Conservation (phyloP, 1,140 invertebrate genomes). For the Atopsyche davidsoni region DNA sequence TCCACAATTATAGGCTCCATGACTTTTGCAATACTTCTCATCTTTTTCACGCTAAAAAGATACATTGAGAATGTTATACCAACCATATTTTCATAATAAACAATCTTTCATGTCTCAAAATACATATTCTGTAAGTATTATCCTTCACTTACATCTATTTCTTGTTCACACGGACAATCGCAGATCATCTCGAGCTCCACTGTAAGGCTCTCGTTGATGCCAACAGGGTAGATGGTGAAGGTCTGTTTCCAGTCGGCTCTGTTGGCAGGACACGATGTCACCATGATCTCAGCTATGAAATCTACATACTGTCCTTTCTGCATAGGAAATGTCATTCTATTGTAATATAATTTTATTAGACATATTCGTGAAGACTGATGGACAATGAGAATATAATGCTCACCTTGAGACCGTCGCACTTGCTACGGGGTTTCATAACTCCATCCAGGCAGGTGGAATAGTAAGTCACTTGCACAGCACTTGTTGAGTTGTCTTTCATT, state of each 20-base stretch:
- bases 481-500: slow-evolving; percentile 86
- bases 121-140: neutral
- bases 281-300: slow-evolving; percentile 66
- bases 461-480: slow-evolving; percentile 80
- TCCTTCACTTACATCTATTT: slow-evolving; percentile 35
- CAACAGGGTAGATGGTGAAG: slow-evolving; percentile 88
- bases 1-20: slow-evolving; percentile 76
- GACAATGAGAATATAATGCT: neutral
- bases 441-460: slow-evolving; percentile 75
- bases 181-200: slow-evolving; percentile 86
- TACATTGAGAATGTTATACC: neutral
- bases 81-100: neutral
- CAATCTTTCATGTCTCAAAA: neutral
- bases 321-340: slow-evolving; percentile 35
- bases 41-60: neutral
- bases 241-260: slow-evolving; percentile 70
- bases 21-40: slow-evolving; percentile 51
- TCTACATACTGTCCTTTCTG: slow-evolving; percentile 75
- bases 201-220: slow-evolving; percentile 78
- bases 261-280: slow-evolving; percentile 68
- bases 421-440: slow-evolving; percentile 62
- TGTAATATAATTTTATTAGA: neutral
- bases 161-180: slow-evolving; percentile 79
- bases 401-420: slow-evolving; percentile 70
- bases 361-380: neutral